These are phyloP conservation scores for Trachelus iudaicus DNA, from an alignment of 2,888 invertebrate species.

Conservation along the genomic window DNA sequence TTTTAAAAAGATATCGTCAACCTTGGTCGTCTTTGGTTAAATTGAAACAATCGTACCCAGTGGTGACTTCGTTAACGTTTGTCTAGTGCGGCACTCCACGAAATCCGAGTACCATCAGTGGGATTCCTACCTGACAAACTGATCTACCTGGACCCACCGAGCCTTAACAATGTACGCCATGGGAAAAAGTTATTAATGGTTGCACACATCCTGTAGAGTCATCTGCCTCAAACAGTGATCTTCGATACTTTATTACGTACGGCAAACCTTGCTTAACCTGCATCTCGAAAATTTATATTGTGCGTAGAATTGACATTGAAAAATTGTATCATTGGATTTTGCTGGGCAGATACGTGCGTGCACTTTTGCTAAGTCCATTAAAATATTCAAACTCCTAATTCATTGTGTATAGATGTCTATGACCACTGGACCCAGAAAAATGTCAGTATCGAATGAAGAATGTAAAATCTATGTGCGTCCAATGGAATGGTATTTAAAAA, in stretches of 20 bases:
- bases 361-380: neutral
- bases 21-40: neutral
- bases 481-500: neutral
- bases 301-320: neutral
- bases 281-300: neutral
- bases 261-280: neutral
- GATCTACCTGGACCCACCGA: neutral
- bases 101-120: neutral
- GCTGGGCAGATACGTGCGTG: neutral
- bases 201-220: neutral
- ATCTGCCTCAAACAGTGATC: neutral
- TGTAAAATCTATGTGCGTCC: neutral
- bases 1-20: neutral
- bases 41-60: neutral
- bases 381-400: neutral
- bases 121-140: neutral
- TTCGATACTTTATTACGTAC: neutral
- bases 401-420: neutral
- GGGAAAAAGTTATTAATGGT: neutral
- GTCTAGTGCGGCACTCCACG: neutral
- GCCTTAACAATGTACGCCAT: neutral
- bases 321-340: neutral
- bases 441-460: neutral
- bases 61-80: neutral
- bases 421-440: neutral